These are phyloP conservation scores for Zaprionus africanus DNA, from an alignment of 1,140 invertebrate genomes.

Conservation along the genomic window DNA sequence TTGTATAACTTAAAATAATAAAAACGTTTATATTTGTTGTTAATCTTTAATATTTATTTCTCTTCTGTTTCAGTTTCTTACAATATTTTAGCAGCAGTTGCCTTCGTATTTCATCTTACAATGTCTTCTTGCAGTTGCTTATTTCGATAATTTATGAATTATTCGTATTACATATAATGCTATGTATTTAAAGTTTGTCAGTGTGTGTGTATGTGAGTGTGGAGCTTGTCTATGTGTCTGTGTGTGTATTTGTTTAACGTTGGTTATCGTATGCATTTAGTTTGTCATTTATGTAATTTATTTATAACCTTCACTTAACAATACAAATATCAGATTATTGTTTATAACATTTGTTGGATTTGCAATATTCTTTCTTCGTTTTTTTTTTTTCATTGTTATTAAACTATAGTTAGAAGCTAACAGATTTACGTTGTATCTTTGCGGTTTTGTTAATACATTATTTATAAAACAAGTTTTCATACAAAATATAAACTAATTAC, in stretches of 20 bases:
- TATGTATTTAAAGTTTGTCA: constrained; percentile 39
- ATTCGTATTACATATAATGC: constrained; percentile 33
- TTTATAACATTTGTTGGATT: constrained; percentile 60
- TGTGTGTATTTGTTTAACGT: constrained; percentile 59
- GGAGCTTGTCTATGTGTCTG: constrained; percentile 33
- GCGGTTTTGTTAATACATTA: constrained; percentile 45
- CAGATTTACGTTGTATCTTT: constrained; percentile 47
- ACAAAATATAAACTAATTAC: constrained; percentile 80
- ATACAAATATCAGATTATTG: constrained; percentile 49
- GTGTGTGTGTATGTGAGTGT: constrained; percentile 33
- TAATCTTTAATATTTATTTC: constrained; percentile 50
- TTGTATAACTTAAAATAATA: neutral
- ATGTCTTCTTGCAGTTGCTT: constrained; percentile 41
- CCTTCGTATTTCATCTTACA: constrained; percentile 44
- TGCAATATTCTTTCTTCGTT: constrained; percentile 19
- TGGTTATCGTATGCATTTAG: constrained; percentile 59
- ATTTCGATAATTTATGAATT: constrained; percentile 30
- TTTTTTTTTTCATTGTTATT: constrained; percentile 20
- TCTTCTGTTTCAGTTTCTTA: constrained; percentile 47
- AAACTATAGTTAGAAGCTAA: constrained; percentile 65
- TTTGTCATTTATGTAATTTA: constrained; percentile 39
- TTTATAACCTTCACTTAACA: constrained; percentile 68
- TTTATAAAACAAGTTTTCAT: constrained; percentile 73
- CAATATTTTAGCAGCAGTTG: constrained; percentile 48
- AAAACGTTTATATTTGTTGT: constrained; percentile 1